phyloP scores from a whole-genome alignment of 2,113 vertebrate genomes.

The Ochotona curzoniae region DNA sequence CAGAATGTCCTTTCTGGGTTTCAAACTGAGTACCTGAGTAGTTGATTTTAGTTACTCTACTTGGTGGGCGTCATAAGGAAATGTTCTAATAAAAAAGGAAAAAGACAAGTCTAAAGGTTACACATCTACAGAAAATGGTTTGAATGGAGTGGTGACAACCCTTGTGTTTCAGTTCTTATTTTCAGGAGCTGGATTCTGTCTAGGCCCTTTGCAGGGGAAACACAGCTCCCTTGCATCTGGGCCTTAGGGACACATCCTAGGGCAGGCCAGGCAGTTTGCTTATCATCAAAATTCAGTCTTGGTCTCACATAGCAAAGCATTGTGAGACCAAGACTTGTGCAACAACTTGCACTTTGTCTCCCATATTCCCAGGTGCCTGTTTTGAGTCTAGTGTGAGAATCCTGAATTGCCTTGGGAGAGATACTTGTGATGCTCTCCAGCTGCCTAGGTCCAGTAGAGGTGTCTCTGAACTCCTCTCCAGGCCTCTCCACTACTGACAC shows the following conservation, averaged over 20 bases:
- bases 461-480: not conserved
- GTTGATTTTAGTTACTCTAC: conserved; percentile 28
- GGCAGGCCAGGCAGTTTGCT: not conserved
- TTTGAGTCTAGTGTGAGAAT: not conserved
- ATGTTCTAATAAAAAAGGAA: not conserved
- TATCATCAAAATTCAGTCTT: not conserved
- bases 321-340: not conserved
- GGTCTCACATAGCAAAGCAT: not conserved
- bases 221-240: not conserved
- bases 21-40: not conserved
- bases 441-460: not conserved
- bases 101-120: not conserved
- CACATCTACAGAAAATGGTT: not conserved
- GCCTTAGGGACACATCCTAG: not conserved
- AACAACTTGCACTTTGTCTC: not conserved
- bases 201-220: not conserved
- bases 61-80: not conserved
- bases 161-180: not conserved
- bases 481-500: not conserved
- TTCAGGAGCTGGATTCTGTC: not conserved
- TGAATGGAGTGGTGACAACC: not conserved
- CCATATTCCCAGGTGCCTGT: not conserved
- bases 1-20: not conserved
- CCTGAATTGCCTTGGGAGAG: not conserved
- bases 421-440: not conserved